These are phyloP conservation scores for Zhuqinia jingwanae DNA, from an alignment of 2,888 invertebrate genomes.

Conservation along the genomic window DNA sequence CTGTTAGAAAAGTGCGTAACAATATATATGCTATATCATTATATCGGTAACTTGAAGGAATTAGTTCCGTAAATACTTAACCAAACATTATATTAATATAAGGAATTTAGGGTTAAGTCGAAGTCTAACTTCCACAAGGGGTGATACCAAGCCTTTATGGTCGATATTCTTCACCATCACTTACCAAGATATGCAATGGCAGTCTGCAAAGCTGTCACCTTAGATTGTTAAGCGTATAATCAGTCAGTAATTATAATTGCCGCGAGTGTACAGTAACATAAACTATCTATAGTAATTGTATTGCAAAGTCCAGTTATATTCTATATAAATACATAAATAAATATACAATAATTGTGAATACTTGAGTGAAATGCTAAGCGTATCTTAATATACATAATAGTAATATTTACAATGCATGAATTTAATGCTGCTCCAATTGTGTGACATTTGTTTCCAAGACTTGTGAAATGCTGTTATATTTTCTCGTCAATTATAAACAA, in stretches of 20 bases:
- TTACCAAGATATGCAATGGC: constrained; percentile 65
- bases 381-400: neutral
- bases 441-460: constrained; percentile 52
- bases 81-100: neutral
- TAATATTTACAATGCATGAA: neutral
- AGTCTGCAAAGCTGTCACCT: constrained; percentile 17
- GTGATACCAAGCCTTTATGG: constrained; percentile 1
- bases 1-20: neutral
- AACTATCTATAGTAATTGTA: neutral
- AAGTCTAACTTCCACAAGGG: neutral
- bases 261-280: neutral
- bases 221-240: constrained; percentile 47
- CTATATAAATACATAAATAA: neutral
- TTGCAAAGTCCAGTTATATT: neutral
- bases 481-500: constrained; percentile 33
- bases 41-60: constrained; percentile 12
- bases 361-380: neutral
- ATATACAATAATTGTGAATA: no score
- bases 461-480: constrained; percentile 44
- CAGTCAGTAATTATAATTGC: constrained; percentile 57
- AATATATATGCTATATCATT: neutral
- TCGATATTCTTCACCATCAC: constrained; percentile 57
- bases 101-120: neutral
- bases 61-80: constrained; percentile 6
- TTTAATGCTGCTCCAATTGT: neutral